These are phyloP conservation scores for Frieseomelitta varia DNA, from an alignment of 1,140 invertebrate species.

Conservation along the genomic window DNA sequence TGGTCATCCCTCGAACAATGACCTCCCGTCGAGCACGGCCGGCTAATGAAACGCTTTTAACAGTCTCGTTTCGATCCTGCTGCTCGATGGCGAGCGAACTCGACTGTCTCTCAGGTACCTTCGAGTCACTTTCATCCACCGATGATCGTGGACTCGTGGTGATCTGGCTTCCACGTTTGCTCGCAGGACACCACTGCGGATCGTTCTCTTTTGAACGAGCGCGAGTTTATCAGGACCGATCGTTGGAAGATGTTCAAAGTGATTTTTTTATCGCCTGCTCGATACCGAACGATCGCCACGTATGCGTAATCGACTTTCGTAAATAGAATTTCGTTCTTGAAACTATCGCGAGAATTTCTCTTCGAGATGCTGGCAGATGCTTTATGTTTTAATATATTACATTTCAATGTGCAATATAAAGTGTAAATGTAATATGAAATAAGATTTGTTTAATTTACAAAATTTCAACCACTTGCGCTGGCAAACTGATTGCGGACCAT, in stretches of 20 bases:
- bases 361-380: too few relatives aligned
- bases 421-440: too few relatives aligned
- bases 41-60: slow-evolving; percentile 36
- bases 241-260: background rate
- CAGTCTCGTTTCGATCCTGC: slow-evolving; percentile 19
- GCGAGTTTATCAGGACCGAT: background rate
- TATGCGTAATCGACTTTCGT: too few relatives aligned
- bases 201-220: background rate
- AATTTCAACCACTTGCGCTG: too few relatives aligned
- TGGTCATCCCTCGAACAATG: slow-evolving; percentile 48
- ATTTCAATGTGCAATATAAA: too few relatives aligned
- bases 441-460: too few relatives aligned
- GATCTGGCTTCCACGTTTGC: background rate
- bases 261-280: background rate
- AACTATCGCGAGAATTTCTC: too few relatives aligned
- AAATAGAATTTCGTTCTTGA: too few relatives aligned
- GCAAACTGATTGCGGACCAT: too few relatives aligned
- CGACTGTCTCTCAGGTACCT: background rate
- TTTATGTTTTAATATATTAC: too few relatives aligned
- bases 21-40: background rate
- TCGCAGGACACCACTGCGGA: background rate
- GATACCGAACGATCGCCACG: too few relatives aligned
- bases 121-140: background rate
- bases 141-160: background rate
- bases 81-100: slow-evolving; percentile 7